Percentiles rank a stretch among this genome's conserved stretches.
Conservation (phyloP, 2,797 vertebrate genomes). For the Furcifer pardalis region DNA sequence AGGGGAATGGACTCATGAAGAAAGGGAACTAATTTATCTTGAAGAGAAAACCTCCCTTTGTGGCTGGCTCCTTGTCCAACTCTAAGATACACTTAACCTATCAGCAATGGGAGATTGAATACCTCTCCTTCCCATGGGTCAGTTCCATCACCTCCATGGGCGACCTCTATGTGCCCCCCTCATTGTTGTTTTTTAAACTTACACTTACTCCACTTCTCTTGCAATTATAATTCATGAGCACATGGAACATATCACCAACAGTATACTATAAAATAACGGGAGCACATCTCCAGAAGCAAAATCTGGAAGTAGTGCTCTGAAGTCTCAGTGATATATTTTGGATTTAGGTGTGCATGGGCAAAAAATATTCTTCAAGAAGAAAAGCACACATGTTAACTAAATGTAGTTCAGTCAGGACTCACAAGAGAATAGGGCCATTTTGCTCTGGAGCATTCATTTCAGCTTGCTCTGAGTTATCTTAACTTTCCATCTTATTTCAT, state of each 20-base stretch:
- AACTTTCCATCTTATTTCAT: neutral
- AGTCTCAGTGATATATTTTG: neutral
- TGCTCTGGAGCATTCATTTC: neutral
- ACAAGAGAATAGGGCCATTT: neutral
- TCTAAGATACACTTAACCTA: slow-evolving; percentile 61
- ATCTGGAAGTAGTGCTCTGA: neutral
- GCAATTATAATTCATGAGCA: neutral
- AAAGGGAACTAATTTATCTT: slow-evolving; percentile 72
- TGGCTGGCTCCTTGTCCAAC: slow-evolving; percentile 36
- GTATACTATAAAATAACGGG: neutral
- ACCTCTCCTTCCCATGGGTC: slow-evolving; percentile 27
- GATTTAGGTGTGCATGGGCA: neutral
- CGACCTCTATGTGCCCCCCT: slow-evolving; percentile 53
- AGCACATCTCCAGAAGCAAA: neutral
- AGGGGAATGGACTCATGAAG: slow-evolving; percentile 39
- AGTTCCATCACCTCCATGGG: slow-evolving; percentile 39
- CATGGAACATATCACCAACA: neutral
- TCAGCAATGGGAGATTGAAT: slow-evolving; percentile 39
- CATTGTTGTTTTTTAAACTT: neutral
- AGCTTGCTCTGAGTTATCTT: neutral
- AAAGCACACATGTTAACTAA: neutral
- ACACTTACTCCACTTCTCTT: neutral
- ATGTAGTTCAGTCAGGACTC: neutral
- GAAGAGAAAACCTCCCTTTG: slow-evolving; percentile 45
- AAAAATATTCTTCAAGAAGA: neutral